Percentiles rank a stretch among this genome's conserved stretches.
phyloP scores from a whole-genome alignment of 2,113 vertebrate genomes.

The Xenotilapia leptura region DNA sequence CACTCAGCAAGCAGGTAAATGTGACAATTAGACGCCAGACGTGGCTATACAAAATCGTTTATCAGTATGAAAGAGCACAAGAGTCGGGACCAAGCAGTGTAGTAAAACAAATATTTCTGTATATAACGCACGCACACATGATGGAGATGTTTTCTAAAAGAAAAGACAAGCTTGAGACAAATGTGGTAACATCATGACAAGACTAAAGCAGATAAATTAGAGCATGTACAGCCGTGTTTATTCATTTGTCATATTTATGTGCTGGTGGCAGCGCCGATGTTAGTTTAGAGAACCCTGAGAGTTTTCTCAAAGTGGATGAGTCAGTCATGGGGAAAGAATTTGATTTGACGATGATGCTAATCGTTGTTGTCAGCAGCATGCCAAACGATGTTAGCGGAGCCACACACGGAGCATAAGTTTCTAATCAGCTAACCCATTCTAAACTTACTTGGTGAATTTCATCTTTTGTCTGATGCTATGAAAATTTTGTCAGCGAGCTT shows the following conservation, averaged over 20 bases:
- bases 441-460: neutral
- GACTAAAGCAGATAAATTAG: conserved; percentile 18
- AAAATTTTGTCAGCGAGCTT: neutral
- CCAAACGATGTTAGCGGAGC: conserved; percentile 36
- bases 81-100: neutral
- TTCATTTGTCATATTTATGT: conserved; percentile 29
- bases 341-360: conserved; percentile 48
- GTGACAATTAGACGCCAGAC: neutral
- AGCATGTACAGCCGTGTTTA: neutral
- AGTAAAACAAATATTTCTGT: neutral
- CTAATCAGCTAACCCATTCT: conserved; percentile 28
- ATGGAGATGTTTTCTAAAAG: neutral
- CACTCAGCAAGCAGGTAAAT: conserved; percentile 92
- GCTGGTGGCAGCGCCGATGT: neutral
- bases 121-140: neutral
- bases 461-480: neutral
- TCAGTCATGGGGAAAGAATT: conserved; percentile 24
- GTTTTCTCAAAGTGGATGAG: conserved; percentile 10
- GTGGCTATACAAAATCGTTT: neutral
- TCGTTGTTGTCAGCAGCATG: conserved; percentile 44
- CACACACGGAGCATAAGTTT: conserved; percentile 32
- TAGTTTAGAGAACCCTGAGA: neutral
- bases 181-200: neutral
- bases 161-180: neutral
- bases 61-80: neutral